Evolutionary conservation across 2,113 vertebrate species (phyloP).

Genomic region (Amia ocellicauda): DNA sequence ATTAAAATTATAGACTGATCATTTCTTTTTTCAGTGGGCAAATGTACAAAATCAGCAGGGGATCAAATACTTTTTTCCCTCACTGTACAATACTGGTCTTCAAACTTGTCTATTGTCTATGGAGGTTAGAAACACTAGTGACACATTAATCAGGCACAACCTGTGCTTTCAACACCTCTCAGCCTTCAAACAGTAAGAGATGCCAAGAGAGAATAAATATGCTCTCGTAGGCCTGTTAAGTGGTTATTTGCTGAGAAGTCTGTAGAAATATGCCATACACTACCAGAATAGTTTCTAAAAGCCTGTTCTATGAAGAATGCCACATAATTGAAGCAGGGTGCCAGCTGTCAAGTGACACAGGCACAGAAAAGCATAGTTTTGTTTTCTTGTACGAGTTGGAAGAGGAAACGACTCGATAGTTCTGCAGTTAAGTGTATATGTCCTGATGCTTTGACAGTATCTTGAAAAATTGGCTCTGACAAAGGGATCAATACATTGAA

Average conservation of each 20-base stretch:
- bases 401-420: too few species aligned
- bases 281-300: too few species aligned
- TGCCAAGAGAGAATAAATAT: slow-evolving; percentile 31
- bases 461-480: too few species aligned
- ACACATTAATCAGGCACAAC: slow-evolving; percentile 49
- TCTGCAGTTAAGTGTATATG: too few species aligned
- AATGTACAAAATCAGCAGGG: too few species aligned
- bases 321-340: not conserved
- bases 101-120: not conserved
- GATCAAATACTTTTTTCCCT: too few species aligned
- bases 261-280: not conserved
- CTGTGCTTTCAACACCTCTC: slow-evolving; percentile 45
- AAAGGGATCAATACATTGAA: too few species aligned
- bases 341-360: not conserved
- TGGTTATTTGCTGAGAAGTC: slow-evolving; percentile 37
- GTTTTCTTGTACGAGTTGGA: too few species aligned
- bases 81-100: too few species aligned
- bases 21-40: too few species aligned
- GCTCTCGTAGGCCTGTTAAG: slow-evolving; percentile 37
- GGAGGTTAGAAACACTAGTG: slow-evolving; percentile 39
- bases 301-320: not conserved
- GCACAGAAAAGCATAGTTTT: not conserved
- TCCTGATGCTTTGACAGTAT: too few species aligned
- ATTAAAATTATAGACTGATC: too few species aligned
- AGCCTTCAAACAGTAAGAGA: slow-evolving; percentile 32